A percentile compares a stretch with the other conserved stretches of the same genome.
Evolutionary conservation across 2,888 invertebrate genomes (phyloP).

Genomic region (Andrena dorsata): DNA sequence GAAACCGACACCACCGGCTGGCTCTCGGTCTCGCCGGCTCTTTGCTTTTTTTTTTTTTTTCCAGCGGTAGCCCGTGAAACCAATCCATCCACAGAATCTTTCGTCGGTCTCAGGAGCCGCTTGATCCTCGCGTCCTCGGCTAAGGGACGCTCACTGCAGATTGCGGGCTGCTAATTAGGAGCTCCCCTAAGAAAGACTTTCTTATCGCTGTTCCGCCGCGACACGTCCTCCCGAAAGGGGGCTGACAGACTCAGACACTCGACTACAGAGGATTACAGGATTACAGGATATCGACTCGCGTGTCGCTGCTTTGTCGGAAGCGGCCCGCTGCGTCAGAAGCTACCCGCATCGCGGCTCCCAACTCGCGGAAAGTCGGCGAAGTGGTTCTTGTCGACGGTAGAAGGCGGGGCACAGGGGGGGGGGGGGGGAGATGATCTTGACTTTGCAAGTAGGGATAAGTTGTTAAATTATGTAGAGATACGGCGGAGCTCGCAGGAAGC

Average conservation of each 20-base stretch:
- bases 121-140: neutral
- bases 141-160: neutral
- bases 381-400: slow-evolving; percentile 11
- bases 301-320: no score
- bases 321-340: neutral
- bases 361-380: slow-evolving; percentile 11
- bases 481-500: slow-evolving; percentile 2
- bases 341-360: slow-evolving; percentile 8
- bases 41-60: slow-evolving; percentile 19
- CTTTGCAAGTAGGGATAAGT: slow-evolving; percentile 13
- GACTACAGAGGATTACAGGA: no score
- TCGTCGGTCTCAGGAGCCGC: neutral
- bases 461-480: slow-evolving; percentile 25
- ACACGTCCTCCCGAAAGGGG: no score
- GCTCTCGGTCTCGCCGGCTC: slow-evolving; percentile 15
- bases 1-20: slow-evolving; percentile 20
- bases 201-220: neutral
- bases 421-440: neutral
- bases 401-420: neutral
- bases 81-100: slow-evolving; percentile 23
- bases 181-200: neutral
- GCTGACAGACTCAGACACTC: no score
- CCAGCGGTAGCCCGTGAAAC: slow-evolving; percentile 5
- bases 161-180: neutral
- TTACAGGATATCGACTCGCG: no score